These are phyloP conservation scores for Colostygia pectinataria DNA, from an alignment of 2,888 invertebrate genomes.

Conservation along the genomic window DNA sequence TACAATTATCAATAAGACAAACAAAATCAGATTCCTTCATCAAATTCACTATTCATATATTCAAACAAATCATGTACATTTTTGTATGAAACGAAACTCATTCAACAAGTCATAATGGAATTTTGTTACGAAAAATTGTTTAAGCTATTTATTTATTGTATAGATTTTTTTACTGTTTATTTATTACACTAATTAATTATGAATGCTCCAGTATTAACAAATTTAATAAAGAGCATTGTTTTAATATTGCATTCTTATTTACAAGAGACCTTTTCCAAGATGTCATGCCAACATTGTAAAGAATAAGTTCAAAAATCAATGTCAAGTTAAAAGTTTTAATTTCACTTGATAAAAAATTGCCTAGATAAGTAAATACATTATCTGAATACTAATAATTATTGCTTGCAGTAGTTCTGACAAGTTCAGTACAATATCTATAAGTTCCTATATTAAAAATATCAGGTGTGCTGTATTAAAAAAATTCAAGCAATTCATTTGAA, in stretches of 20 bases:
- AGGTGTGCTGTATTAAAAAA: no score
- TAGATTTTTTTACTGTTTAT: constrained; percentile 73
- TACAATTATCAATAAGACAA: no score
- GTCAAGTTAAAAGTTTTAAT: no score
- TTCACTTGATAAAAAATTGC: no score
- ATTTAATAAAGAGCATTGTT: constrained; percentile 73
- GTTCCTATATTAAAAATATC: no score
- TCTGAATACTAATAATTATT: no score
- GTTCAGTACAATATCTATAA: no score
- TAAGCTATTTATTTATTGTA: constrained; percentile 76
- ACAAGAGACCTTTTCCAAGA: neutral
- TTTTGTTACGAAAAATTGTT: constrained; percentile 60
- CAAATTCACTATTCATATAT: constrained; percentile 23
- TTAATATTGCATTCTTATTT: constrained; percentile 41
- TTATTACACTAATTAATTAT: constrained; percentile 61
- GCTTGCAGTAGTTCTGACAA: no score
- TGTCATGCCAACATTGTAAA: no score
- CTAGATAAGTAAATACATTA: no score
- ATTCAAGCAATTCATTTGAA: no score
- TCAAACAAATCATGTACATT: constrained; percentile 41
- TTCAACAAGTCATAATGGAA: constrained; percentile 66
- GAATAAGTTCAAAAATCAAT: no score
- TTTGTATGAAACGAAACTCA: constrained; percentile 54
- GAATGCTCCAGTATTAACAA: constrained; percentile 71
- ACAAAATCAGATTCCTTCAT: constrained; percentile 11